Base-by-base conservation (phyloP, 2,797 vertebrate genomes). In the Xerus rutilus region DNA sequence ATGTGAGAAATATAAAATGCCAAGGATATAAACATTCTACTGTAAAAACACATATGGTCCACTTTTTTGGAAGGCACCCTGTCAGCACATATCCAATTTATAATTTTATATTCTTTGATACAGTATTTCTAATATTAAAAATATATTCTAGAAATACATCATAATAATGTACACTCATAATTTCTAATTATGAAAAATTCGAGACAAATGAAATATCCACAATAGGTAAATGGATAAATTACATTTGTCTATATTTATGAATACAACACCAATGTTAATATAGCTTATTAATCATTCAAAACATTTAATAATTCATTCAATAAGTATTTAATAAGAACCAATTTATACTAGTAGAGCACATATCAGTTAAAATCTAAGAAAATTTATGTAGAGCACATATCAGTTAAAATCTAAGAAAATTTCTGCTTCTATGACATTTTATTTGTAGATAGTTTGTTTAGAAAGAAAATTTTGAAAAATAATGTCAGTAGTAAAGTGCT, bases 281-380 rank as follows among this genome's bases (percentile, higher is more conserved):
- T 62, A 72, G 6, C 5, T 94, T 9, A 84, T 89, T 84, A 93
- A 35, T 92, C 30, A 81, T 52, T 93, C 30, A 89, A 86, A 83
- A 87, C 2, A 88, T 69, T 87, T 32, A 84, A 47, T 39, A 86
- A 84, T 47, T 85, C 12, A 81, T 84, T 74, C 15, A 54, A 25
- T 45, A 96, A 64, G 49, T 72, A 95, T 78, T 65, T 95, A 72
- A 72, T 94, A 93, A 88, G 23, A 74, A 89, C 1, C 4, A 54
- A 7, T 49, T 83, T 35, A 4, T 54, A 7, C 7, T 1, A 35
- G 15, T 76, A 49, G 59, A 74, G 17, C 32, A 1, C 2, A 59
- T 39, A 52, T 23, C 14, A 57, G 39, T 65, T 20, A 76, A 96
- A 94, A 96, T 35, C 4, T 72, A 62, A 76, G 35, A 43, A 0